These are phyloP conservation scores for Sarcophaga subvicina DNA, from an alignment of 2,888 invertebrate genomes.

Conservation along the genomic window DNA sequence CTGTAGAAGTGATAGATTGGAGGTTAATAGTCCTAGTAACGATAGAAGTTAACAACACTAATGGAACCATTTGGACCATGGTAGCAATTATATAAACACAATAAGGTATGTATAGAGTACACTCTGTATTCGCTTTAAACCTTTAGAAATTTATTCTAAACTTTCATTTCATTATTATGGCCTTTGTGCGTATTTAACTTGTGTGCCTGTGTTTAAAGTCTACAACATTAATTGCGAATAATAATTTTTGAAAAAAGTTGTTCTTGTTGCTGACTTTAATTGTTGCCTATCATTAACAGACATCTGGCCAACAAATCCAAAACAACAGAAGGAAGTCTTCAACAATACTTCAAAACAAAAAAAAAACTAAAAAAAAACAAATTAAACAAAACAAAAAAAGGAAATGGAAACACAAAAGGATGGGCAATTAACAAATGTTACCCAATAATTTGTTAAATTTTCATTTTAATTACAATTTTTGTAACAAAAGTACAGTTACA, in stretches of 20 bases:
- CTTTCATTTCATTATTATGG: background rate
- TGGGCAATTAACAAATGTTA: slow-evolving; percentile 47
- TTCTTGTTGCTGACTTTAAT: background rate
- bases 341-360: slow-evolving; percentile 25
- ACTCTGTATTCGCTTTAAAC: too few relatives aligned
- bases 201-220: slow-evolving; percentile 12
- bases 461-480: slow-evolving; percentile 35
- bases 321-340: too few relatives aligned
- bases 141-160: too few relatives aligned
- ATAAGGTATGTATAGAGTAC: too few relatives aligned
- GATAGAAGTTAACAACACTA: too few relatives aligned
- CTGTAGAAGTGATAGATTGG: too few relatives aligned
- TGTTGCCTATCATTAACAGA: slow-evolving; percentile 9
- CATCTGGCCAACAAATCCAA: slow-evolving; percentile 15
- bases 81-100: too few relatives aligned
- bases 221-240: slow-evolving; percentile 25
- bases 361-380: too few relatives aligned
- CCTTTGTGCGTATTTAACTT: background rate
- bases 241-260: slow-evolving; percentile 4
- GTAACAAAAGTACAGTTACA: background rate
- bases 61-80: too few relatives aligned
- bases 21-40: too few relatives aligned
- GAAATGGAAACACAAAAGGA: background rate
- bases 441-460: slow-evolving; percentile 37
- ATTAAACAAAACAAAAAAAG: background rate